Base-by-base conservation (phyloP, 2,113 vertebrate genomes). In the Ptilonorhynchus violaceus region DNA sequence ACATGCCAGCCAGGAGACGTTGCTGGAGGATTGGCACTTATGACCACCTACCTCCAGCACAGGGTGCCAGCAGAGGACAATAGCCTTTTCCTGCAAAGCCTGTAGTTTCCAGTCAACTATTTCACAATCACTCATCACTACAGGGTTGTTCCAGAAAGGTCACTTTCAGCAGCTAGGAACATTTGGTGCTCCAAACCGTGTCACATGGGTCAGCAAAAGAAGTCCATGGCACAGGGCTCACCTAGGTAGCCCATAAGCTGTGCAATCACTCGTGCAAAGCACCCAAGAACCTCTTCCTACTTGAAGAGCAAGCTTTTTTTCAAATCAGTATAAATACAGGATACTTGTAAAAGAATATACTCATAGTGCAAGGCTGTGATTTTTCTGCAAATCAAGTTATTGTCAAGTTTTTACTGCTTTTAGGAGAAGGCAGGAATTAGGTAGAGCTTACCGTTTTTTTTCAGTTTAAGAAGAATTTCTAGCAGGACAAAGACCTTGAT, bases 141-240 rank as follows among this genome's bases (percentile, higher is more conserved):
- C 27, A 37, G 37, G 77, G 35, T 68, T 72, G 76, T 64, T 76
- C 73, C 69, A 92, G 52, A 92, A 84, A 88, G 60, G 76, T 78
- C 68, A 75, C 37, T 88, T 46, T 12, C 66, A 86, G 46, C 41
- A 88, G 22, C 33, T 21, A 58, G 33, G 27, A 85, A 49, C 33
- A 49, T 50, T 46, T 67, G 28, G 42, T 47, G 42, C 64, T 83
- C 64, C 68, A n/a, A 44, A 60, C 3, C n/a, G 10, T 3, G 7
- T 20, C 46, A 67, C 42, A 47, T 7, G 4, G 56, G 53, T 35
- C 76, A 93, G 21, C 33, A 53, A 44, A 35, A 37, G 47, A 55
- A 28, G 31, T 30, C 46, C 18, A 11, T 1, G 9, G 63, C 67
- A 92, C 0, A 56, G 62, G 15, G 28, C 19, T 85, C 70, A 85